These are phyloP conservation scores for Drosophila cyrtoloma DNA, from an alignment of 2,888 invertebrate genomes.

Conservation along the genomic window DNA sequence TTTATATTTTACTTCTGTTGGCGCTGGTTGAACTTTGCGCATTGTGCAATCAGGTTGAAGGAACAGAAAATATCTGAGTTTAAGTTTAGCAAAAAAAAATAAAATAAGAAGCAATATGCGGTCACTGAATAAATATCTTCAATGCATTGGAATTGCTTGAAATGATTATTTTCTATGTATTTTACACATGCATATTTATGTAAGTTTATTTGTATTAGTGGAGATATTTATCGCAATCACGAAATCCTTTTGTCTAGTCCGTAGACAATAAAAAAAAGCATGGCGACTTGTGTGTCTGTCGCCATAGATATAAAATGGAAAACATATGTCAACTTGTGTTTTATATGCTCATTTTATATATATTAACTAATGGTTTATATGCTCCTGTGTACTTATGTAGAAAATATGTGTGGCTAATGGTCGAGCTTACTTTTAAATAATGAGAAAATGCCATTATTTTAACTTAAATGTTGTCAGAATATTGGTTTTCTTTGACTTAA, in stretches of 20 bases:
- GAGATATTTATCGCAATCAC: slow-evolving; percentile 57
- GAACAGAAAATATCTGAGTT: not conserved
- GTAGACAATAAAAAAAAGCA: slow-evolving; percentile 1
- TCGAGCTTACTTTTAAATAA: not conserved
- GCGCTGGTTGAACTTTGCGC: slow-evolving; percentile 7
- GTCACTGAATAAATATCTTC: not conserved
- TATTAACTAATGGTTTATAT: not conserved
- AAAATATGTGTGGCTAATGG: not conserved
- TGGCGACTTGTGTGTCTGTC: not conserved
- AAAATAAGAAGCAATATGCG: not conserved
- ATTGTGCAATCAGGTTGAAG: slow-evolving; percentile 5
- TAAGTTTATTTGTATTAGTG: slow-evolving; percentile 12
- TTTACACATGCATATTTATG: slow-evolving; percentile 17
- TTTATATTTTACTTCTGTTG: slow-evolving; percentile 8
- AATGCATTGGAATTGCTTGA: not conserved
- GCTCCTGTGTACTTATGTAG: not conserved
- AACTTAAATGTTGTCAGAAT: not conserved
- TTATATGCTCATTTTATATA: not conserved
- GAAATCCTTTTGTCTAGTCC: slow-evolving; percentile 53
- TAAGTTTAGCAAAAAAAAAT: not conserved
- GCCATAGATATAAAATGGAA: not conserved
- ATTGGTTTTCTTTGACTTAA: not conserved
- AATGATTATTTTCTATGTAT: not conserved
- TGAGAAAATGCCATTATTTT: not conserved
- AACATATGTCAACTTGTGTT: not conserved